Conservation (phyloP, 2,113 vertebrate genomes). For the Falco punctatus region DNA sequence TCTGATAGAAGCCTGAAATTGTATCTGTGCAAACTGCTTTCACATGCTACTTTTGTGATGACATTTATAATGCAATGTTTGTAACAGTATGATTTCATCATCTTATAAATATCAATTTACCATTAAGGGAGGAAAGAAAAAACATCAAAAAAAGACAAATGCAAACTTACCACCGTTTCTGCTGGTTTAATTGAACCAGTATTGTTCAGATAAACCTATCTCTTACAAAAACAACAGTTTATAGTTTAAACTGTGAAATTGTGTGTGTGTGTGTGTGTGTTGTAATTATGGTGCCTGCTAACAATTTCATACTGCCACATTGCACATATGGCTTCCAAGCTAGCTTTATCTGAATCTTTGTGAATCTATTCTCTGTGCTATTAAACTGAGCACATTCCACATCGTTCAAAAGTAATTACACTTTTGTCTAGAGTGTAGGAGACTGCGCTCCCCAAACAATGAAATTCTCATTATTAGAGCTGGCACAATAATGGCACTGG, state of each 20-base stretch:
- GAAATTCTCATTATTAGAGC: conserved; percentile 79
- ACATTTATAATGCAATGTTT: conserved; percentile 58
- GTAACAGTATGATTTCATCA: conserved; percentile 67
- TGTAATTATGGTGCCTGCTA: conserved; percentile 71
- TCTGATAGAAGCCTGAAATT: conserved; percentile 46
- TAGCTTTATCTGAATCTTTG: conserved; percentile 78
- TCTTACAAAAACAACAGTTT: conserved; percentile 72
- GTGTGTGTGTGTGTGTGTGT: background rate
- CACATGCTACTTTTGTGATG: conserved; percentile 46
- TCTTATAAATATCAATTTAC: conserved; percentile 77
- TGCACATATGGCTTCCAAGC: conserved; percentile 75
- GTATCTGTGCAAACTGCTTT: conserved; percentile 54
- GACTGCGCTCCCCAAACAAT: conserved; percentile 78
- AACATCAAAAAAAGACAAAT: conserved; percentile 7
- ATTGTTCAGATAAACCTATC: conserved; percentile 70
- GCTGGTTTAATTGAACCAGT: conserved; percentile 64
- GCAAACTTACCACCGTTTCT: conserved; percentile 44
- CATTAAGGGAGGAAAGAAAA: conserved; percentile 44
- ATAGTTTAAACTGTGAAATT: conserved; percentile 73
- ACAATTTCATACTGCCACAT: conserved; percentile 73
- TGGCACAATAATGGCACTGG: conserved; percentile 70
- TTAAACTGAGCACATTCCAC: conserved; percentile 77
- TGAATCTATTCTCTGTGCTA: conserved; percentile 77
- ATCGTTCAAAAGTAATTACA: conserved; percentile 81
- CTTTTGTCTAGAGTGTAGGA: conserved; percentile 78